phyloP scores from a whole-genome alignment of 2,113 vertebrate species.

The Plotosus lineatus region DNA sequence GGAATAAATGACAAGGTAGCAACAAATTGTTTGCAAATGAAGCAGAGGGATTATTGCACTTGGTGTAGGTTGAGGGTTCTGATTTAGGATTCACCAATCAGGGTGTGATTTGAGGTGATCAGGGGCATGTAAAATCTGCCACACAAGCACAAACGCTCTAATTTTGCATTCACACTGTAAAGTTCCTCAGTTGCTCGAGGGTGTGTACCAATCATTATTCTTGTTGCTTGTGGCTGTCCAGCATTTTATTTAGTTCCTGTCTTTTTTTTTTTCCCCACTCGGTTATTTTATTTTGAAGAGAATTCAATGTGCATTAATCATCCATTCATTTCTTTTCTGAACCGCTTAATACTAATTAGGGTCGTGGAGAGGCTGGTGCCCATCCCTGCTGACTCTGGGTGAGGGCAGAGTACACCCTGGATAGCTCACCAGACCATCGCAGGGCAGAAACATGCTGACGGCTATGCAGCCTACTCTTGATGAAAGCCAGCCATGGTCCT shows the following conservation, averaged over 20 bases:
- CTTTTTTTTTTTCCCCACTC: neutral
- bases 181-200: neutral
- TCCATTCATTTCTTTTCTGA: too few relatives aligned
- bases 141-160: constrained; percentile 9
- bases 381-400: too few relatives aligned
- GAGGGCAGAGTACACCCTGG: too few relatives aligned
- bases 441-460: too few relatives aligned
- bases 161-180: constrained; percentile 1
- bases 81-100: constrained; percentile 54
- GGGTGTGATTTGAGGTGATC: constrained; percentile 61
- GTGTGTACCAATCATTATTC: neutral
- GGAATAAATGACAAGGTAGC: constrained; percentile 54
- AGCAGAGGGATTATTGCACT: constrained; percentile 62
- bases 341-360: too few relatives aligned
- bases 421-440: too few relatives aligned
- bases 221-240: neutral
- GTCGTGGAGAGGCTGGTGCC: too few relatives aligned
- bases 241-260: neutral
- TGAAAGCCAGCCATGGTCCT: too few relatives aligned
- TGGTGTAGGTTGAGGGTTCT: constrained; percentile 45
- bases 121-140: constrained; percentile 46
- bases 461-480: too few relatives aligned
- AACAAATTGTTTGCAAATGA: constrained; percentile 71
- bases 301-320: too few relatives aligned
- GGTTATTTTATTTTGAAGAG: neutral